Percentiles rank a stretch among this genome's conserved stretches.
phyloP scores from a whole-genome alignment of 37 sponge, comb jelly and placozoan species.

The Spongilla lacustris region DNA sequence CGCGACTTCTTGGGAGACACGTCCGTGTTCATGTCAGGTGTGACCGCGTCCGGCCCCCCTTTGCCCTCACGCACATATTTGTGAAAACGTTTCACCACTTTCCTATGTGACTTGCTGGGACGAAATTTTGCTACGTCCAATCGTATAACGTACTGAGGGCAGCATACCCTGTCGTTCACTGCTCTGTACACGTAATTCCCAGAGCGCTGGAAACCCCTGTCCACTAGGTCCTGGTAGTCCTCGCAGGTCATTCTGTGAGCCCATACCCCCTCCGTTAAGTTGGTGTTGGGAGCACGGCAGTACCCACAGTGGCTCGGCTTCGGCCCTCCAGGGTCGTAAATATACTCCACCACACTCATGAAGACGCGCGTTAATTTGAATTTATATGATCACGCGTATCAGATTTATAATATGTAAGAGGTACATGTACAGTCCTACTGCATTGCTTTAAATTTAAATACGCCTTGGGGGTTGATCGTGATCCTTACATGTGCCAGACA shows the following conservation, averaged over 20 bases:
- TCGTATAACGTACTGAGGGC: conserved; percentile 76
- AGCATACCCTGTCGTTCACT: conserved; percentile 55
- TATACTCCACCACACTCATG: conserved; percentile 40
- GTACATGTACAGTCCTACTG: no score
- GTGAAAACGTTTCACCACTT: conserved; percentile 46
- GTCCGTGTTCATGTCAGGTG: neutral
- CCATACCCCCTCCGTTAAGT: conserved; percentile 46
- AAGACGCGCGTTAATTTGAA: neutral
- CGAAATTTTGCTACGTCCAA: conserved; percentile 51
- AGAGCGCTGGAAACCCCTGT: conserved; percentile 76
- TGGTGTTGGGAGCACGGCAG: conserved; percentile 55
- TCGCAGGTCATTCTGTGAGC: conserved; percentile 38
- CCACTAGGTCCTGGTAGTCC: conserved; percentile 66
- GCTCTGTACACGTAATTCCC: conserved; percentile 76
- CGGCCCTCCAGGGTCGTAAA: conserved; percentile 54
- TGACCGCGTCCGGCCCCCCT: neutral
- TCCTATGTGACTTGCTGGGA: conserved; percentile 58
- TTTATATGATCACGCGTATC: no score
- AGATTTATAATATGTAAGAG: no score
- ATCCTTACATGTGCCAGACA: no score
- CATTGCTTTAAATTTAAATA: no score
- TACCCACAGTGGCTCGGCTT: conserved; percentile 66
- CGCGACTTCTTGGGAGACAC: neutral
- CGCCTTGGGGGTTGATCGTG: no score
- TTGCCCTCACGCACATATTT: conserved; percentile 47